Conservation (phyloP, 2,888 invertebrate species). For the Tinea semifulvella region DNA sequence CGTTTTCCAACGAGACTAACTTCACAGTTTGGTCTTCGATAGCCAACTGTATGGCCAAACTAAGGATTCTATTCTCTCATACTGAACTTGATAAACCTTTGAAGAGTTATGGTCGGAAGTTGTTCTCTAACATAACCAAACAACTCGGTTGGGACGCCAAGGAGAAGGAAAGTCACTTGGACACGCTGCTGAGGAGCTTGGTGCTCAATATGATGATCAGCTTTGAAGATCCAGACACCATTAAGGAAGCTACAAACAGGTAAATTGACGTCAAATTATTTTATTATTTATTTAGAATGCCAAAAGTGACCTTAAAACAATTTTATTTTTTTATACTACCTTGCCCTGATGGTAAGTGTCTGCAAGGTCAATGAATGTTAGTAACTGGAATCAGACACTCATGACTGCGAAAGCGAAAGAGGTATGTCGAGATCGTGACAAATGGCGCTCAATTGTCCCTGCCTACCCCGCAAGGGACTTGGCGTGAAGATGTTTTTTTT, state of each 20-base stretch:
- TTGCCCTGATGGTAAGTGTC: too few species aligned
- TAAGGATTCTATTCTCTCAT: constrained; percentile 80
- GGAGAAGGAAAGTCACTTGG: constrained; percentile 85
- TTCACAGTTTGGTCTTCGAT: constrained; percentile 95
- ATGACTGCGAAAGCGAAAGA: too few species aligned
- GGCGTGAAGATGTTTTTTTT: too few species aligned
- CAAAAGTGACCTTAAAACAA: background rate
- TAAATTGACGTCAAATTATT: constrained; percentile 27
- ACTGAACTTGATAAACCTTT: constrained; percentile 78
- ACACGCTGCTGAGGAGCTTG: constrained; percentile 85
- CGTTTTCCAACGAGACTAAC: constrained; percentile 86
- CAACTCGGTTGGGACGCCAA: constrained; percentile 88
- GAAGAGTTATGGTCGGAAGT: constrained; percentile 76
- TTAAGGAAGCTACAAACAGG: constrained; percentile 78
- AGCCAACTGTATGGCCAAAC: constrained; percentile 78
- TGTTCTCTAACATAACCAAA: constrained; percentile 76
- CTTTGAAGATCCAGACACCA: constrained; percentile 80
- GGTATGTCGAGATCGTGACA: too few species aligned
- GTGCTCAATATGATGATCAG: constrained; percentile 85
- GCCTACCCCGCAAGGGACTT: too few species aligned
- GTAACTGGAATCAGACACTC: too few species aligned
- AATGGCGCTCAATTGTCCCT: too few species aligned
- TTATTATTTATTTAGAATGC: background rate
- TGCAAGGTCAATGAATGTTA: too few species aligned
- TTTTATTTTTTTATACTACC: background rate